Evolutionary conservation across 2,797 vertebrate species (phyloP).

Genomic region (Pteronotus mesoamericanus): DNA sequence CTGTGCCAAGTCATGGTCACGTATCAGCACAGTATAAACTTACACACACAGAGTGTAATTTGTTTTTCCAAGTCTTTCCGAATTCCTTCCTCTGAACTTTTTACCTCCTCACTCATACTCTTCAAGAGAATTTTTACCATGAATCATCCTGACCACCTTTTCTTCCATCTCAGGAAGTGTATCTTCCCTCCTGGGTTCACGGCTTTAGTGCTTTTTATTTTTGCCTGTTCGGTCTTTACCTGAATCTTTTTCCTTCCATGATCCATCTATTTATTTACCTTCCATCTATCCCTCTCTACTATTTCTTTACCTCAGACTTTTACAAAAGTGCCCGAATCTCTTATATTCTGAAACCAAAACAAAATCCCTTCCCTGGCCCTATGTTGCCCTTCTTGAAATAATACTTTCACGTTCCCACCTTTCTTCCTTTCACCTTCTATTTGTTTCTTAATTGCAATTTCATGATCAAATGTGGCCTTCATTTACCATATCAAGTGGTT

Average conservation of each 20-base stretch:
- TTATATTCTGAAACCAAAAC: not conserved
- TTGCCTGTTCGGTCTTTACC: not conserved
- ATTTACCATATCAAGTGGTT: not conserved
- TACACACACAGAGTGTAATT: slow-evolving; percentile 34
- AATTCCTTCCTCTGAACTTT: slow-evolving; percentile 52
- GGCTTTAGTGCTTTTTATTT: not conserved
- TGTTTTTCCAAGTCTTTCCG: slow-evolving; percentile 56
- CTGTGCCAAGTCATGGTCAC: slow-evolving; percentile 9
- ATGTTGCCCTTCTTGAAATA: not conserved
- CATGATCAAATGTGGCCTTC: not conserved
- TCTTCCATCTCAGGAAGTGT: not conserved
- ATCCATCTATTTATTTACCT: not conserved
- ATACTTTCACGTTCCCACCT: not conserved
- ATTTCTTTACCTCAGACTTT: not conserved
- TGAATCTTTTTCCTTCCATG: not conserved
- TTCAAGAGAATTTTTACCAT: not conserved
- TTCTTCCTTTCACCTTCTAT: not conserved
- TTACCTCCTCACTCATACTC: slow-evolving; percentile 17
- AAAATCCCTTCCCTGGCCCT: not conserved
- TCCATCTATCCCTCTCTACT: not conserved
- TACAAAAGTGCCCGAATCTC: not conserved
- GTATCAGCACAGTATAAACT: slow-evolving; percentile 15
- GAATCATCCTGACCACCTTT: slow-evolving; percentile 15
- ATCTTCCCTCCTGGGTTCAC: not conserved
- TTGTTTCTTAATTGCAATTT: not conserved